Percentiles rank a stretch among this genome's conserved stretches.
Evolutionary conservation across 2,888 invertebrate species (phyloP).

Genomic region (Torymus texanus): DNA sequence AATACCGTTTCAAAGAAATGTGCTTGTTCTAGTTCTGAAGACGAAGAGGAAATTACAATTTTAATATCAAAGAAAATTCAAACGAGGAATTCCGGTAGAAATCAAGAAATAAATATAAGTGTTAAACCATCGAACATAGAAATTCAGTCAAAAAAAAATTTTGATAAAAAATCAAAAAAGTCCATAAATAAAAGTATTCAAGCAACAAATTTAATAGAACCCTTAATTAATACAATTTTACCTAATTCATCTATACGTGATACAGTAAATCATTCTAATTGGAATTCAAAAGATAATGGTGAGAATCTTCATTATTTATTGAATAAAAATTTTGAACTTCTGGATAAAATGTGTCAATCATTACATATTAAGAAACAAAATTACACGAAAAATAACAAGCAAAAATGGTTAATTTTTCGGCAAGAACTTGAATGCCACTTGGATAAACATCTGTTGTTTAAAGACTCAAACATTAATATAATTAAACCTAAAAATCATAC

Average conservation of each 20-base stretch:
- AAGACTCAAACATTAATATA: slow-evolving; percentile 4
- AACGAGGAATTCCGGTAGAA: neutral
- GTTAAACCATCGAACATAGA: neutral
- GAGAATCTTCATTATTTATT: slow-evolving; percentile 18
- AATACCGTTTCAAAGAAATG: neutral
- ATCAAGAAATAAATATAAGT: neutral
- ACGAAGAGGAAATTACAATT: slow-evolving; percentile 1
- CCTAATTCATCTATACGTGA: neutral
- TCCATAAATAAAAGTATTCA: neutral
- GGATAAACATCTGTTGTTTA: slow-evolving; percentile 13
- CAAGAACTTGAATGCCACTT: slow-evolving; percentile 31
- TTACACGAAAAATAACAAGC: neutral
- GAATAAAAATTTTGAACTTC: slow-evolving; percentile 19
- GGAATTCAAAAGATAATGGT: neutral
- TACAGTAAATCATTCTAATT: neutral
- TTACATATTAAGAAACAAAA: neutral
- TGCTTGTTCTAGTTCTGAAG: slow-evolving; percentile 40
- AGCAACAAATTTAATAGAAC: neutral
- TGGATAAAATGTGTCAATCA: slow-evolving; percentile 26
- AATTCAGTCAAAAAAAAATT: neutral
- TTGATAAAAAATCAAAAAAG: neutral
- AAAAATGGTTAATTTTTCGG: slow-evolving; percentile 44
- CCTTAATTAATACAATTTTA: neutral
- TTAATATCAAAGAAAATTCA: slow-evolving; percentile 1
- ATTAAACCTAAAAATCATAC: too few species aligned